Base-by-base conservation (phyloP, 2,888 invertebrate genomes). In the Erynnis tages region DNA sequence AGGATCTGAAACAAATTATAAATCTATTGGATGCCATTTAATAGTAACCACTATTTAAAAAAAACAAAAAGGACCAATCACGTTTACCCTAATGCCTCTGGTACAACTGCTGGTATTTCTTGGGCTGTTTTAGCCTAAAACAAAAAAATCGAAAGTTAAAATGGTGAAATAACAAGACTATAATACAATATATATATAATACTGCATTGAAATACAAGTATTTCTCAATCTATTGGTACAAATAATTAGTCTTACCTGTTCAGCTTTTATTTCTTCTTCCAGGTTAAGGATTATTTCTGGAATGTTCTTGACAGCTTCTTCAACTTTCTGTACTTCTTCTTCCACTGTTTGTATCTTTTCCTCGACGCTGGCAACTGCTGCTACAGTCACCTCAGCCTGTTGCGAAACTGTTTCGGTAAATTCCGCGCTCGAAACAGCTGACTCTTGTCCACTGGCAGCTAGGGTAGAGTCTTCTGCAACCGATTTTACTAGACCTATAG, bases 221-320 rank as follows among this genome's bases (percentile, higher is more conserved):
- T n/a, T n/a, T n/a, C n/a, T n/a, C n/a, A n/a, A n/a, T n/a, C n/a
- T n/a, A n/a, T n/a, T n/a, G n/a, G n/a, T n/a, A n/a, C n/a, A n/a
- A n/a, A n/a, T n/a, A n/a, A n/a, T n/a, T n/a, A n/a, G n/a, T 35
- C 17, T 49, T 58, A 86, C 85, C 81, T 85, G 74, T 60, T 71
- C 61, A 32, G 69, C 59, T 52, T 73, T 73, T 25, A 72, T 65
- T 55, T 83, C 82, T 10, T 73, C 76, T 37, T 84, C 82, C 56
- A 85, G 65, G 48, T 65, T 73, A 7, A 66, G 64, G 1, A 87
- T 61, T 17, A 76, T 66, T 1, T 81, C 82, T 27, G 77, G 82
- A 19, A 85, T 78, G 47, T 79, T 83, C 21, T 76, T 72, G 0
- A 73, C 72, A 14, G 63, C 67, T 29, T 61, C 61, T 54, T 64